A percentile compares a stretch with the other conserved stretches of the same genome.
phyloP scores from a whole-genome alignment of 2,888 invertebrate genomes.

The Epiblema foenella region DNA sequence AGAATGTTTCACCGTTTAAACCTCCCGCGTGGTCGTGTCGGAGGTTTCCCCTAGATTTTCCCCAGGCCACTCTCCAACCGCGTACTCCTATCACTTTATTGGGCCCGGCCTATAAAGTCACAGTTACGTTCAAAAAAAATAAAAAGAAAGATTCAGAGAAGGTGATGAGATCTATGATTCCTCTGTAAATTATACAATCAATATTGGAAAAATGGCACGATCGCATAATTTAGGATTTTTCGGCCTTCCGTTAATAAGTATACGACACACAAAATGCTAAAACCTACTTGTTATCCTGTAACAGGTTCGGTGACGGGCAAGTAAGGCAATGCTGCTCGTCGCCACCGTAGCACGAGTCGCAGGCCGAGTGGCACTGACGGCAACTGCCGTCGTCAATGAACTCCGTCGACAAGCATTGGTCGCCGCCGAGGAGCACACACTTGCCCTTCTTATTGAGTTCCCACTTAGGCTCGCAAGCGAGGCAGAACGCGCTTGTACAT shows the following conservation, averaged over 20 bases:
- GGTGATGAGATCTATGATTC: not conserved
- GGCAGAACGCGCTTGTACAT: conserved; percentile 90
- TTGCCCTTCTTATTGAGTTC: conserved; percentile 90
- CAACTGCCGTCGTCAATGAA: conserved; percentile 87
- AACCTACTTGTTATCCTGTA: conserved; percentile 85
- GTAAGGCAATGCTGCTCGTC: conserved; percentile 90
- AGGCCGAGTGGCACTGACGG: conserved; percentile 90
- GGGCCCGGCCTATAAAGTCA: too few relatives aligned
- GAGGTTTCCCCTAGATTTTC: too few relatives aligned
- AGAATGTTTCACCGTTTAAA: too few relatives aligned
- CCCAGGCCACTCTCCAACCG: too few relatives aligned
- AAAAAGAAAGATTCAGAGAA: not conserved
- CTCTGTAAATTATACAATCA: too few relatives aligned
- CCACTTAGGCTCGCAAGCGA: conserved; percentile 90
- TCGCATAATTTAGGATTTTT: not conserved
- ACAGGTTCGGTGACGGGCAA: conserved; percentile 89
- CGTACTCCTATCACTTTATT: too few relatives aligned
- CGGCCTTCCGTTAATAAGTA: not conserved
- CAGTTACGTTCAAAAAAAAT: too few relatives aligned
- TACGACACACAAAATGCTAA: not conserved
- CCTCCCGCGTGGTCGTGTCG: too few relatives aligned
- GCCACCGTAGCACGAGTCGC: conserved; percentile 92
- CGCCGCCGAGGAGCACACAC: conserved; percentile 89
- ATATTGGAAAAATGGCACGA: too few relatives aligned
- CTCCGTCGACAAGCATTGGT: conserved; percentile 88